Base-by-base conservation (phyloP, 2,888 invertebrate species). In the Polydrusus pterygomalis region DNA sequence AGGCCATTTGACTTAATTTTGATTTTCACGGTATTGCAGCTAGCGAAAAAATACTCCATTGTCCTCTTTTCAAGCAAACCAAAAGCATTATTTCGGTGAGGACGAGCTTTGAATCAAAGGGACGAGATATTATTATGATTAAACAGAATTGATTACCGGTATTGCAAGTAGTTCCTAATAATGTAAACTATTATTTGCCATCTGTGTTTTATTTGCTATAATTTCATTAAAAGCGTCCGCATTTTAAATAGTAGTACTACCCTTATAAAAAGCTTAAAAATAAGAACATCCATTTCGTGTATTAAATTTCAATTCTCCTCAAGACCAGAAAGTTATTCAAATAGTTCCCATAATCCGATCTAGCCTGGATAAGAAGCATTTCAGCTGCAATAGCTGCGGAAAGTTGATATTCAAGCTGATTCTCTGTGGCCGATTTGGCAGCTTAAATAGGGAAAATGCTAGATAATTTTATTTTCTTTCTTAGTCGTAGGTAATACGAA, bases 311-410 rank as follows among this genome's bases (percentile, higher is more conserved):
- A 71, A 63, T 71, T 51, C 63, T 43, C 54, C 20, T 43, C n/a
- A 34, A 34, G 51, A 67, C 51, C 65, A 34, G 34, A 56, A 60
- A 34, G 56, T 65, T 65, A 72, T 72, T 65, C 72, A 65, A 58
- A 72, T 65, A 72, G 72, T 72, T 65, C 72, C 49, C 65, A 58
- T 72, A 72, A 72, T 72, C 72, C 65, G 64, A 67, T 72, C 65
- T 58, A 58, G 58, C 15, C 15, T 30, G 58, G 72, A 72, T 72
- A 65, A 72, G 64, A 47, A 58, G 72, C 64, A 65, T 72, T 65
- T 72, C 58, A 58, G 65, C 65, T 72, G 71, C 71, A 64, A 51
- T 49, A 72, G 64, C 71, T 72, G 65, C 38, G 72, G 65, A 67
- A 72, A 72, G 72, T 67, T 65, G 72, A 72, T 72, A 65, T 47